These are phyloP conservation scores for Anastrepha ludens DNA, from an alignment of 1,140 invertebrate species.

Conservation along the genomic window DNA sequence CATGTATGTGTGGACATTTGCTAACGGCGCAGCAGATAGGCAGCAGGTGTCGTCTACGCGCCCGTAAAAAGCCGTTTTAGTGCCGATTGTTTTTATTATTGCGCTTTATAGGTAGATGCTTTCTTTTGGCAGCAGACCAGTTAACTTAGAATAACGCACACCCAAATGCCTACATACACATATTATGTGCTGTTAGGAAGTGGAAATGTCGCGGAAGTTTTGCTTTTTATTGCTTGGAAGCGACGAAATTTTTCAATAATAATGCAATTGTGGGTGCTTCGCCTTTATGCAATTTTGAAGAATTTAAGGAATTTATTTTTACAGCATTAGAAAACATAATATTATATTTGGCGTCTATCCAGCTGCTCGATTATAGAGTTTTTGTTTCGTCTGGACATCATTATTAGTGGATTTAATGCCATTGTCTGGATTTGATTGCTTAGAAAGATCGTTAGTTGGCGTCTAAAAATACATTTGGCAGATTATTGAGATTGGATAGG, in stretches of 20 bases:
- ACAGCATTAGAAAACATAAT: neutral
- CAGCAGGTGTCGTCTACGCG: slow-evolving; percentile 23
- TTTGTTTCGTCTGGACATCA: neutral
- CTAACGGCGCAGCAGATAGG: neutral
- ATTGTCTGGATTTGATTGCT: neutral
- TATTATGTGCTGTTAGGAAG: neutral
- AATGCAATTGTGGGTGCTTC: neutral
- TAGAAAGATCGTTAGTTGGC: slow-evolving; percentile 8
- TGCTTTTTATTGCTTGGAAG: neutral
- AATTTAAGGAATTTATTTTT: slow-evolving; percentile 24
- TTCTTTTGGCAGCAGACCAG: neutral
- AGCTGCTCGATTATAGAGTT: neutral
- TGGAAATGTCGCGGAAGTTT: slow-evolving; percentile 14
- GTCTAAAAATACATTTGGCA: neutral
- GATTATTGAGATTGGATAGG: neutral
- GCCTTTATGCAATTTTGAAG: neutral
- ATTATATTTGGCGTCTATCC: slow-evolving; percentile 28
- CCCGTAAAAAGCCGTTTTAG: slow-evolving; percentile 26
- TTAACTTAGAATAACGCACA: neutral
- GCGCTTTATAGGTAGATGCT: neutral
- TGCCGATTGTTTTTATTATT: slow-evolving; percentile 23
- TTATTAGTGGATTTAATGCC: neutral
- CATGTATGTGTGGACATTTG: neutral
- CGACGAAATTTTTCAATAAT: neutral
- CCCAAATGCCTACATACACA: neutral